These are phyloP conservation scores for Drosophila nr. perissopoda DNA, from an alignment of 2,888 invertebrate genomes.

Conservation along the genomic window DNA sequence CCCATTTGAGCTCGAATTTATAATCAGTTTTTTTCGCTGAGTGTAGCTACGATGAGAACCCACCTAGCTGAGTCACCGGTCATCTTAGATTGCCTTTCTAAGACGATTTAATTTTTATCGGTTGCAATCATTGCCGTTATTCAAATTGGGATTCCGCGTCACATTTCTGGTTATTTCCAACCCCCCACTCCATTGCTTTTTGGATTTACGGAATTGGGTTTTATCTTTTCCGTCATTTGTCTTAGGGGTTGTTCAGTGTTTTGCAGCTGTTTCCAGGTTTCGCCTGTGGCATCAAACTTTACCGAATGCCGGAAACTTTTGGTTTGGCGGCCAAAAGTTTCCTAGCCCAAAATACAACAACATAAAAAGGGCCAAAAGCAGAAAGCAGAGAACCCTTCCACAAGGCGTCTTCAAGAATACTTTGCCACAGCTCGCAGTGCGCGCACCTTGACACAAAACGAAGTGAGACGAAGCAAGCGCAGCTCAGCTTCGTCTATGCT, in stretches of 20 bases:
- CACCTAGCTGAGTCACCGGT: conserved; percentile 71
- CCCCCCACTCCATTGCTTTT: background rate
- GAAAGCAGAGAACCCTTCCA: conserved; percentile 63
- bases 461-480: conserved; percentile 34
- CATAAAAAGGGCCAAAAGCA: background rate
- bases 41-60: conserved; percentile 25
- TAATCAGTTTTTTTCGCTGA: background rate
- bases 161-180: conserved; percentile 1
- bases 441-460: conserved; percentile 73
- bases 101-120: conserved; percentile 66
- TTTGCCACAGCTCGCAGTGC: conserved; percentile 11
- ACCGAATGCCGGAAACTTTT: conserved; percentile 67
- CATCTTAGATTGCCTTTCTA: conserved; percentile 45
- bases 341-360: conserved; percentile 35
- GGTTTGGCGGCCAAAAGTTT: conserved; percentile 66
- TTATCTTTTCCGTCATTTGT: conserved; percentile 54
- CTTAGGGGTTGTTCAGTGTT: conserved; percentile 67
- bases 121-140: conserved; percentile 18
- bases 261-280: conserved; percentile 55
- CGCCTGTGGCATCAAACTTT: conserved; percentile 53
- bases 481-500: conserved; percentile 70
- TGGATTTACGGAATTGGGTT: conserved; percentile 67
- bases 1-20: background rate
- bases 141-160: conserved; percentile 10
- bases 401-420: conserved; percentile 68